Percentiles rank a stretch among this genome's conserved stretches.
Conservation (phyloP, 2,797 vertebrate genomes). For the Halcyon leucocephala region DNA sequence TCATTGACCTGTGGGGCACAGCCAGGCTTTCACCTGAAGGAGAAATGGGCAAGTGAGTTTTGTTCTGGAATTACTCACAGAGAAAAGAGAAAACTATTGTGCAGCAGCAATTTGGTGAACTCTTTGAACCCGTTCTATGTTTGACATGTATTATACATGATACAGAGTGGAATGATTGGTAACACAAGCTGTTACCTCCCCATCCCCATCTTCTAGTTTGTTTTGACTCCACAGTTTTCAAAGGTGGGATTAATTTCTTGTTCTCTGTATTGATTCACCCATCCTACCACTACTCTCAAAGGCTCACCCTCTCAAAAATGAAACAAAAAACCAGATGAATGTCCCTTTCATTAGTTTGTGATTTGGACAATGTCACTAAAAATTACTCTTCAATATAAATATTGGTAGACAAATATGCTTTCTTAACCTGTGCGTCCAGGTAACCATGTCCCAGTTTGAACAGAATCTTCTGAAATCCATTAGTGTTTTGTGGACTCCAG, state of each 20-base stretch:
- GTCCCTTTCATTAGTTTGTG: not conserved
- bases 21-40: conserved; percentile 12
- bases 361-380: not conserved
- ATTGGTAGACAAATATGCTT: not conserved
- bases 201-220: not conserved
- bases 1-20: not conserved
- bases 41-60: not conserved
- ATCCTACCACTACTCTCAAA: not conserved
- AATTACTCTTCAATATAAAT: not conserved
- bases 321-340: not conserved
- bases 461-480: not conserved
- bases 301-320: not conserved
- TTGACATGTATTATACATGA: accelerated
- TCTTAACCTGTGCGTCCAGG: not conserved
- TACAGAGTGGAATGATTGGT: not conserved
- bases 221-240: not conserved
- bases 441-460: not conserved
- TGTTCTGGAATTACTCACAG: not conserved
- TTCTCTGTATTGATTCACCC: not conserved
- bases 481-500: not conserved
- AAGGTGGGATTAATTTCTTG: not conserved
- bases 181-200: not conserved
- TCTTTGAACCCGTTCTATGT: not conserved
- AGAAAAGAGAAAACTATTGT: not conserved
- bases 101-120: not conserved